Evolutionary conservation across 2,797 vertebrate genomes (phyloP).

Genomic region (Myotis planiceps): DNA sequence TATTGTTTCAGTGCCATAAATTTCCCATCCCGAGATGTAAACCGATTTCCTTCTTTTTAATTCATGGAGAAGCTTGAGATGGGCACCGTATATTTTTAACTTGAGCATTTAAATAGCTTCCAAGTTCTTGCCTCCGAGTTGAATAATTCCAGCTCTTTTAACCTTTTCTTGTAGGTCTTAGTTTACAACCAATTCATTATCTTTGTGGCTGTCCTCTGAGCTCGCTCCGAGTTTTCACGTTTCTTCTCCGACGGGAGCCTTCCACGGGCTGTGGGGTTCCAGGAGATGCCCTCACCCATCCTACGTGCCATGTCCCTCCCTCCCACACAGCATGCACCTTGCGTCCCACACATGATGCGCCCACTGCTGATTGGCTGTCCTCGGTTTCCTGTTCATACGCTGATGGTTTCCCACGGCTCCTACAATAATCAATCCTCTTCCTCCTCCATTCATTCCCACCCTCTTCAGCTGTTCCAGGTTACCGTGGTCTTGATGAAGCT

Average conservation of each 20-base stretch:
- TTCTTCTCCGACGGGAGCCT: conserved; percentile 62
- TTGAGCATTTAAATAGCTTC: conserved; percentile 69
- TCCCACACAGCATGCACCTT: background rate
- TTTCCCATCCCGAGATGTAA: conserved; percentile 54
- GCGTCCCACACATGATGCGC: background rate
- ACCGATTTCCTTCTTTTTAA: conserved; percentile 56
- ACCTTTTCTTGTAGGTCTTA: conserved; percentile 81
- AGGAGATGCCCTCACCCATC: conserved; percentile 55
- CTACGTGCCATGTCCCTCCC: background rate
- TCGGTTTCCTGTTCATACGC: background rate
- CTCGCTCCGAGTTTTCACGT: conserved; percentile 69
- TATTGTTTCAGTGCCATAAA: conserved; percentile 69
- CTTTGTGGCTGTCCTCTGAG: conserved; percentile 77
- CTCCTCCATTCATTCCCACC: background rate
- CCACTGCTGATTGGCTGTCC: background rate
- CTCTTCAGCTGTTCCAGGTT: background rate
- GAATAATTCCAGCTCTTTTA: conserved; percentile 80
- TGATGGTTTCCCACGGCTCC: background rate
- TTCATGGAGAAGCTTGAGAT: conserved; percentile 61
- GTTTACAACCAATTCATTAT: conserved; percentile 81
- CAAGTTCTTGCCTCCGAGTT: conserved; percentile 61
- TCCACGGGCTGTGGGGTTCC: conserved; percentile 28
- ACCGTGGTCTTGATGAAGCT: background rate
- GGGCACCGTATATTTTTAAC: conserved; percentile 63
- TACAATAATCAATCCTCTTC: background rate